Conservation (phyloP, 2,888 invertebrate genomes). For the Busseola fusca region DNA sequence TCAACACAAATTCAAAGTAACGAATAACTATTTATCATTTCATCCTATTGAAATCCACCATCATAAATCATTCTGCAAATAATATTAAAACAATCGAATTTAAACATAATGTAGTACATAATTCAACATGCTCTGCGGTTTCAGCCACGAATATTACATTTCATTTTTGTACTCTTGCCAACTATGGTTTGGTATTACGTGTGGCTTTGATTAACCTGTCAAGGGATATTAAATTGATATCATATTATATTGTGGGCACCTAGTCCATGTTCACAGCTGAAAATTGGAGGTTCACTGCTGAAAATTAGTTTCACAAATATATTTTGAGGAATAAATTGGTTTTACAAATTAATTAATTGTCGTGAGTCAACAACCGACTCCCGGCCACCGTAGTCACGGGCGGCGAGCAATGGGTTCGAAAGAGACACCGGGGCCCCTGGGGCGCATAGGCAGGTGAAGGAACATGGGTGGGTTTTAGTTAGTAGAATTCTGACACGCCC, state of each 20-base stretch:
- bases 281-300: background rate
- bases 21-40: background rate
- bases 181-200: constrained; percentile 24
- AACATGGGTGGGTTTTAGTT: too few relatives aligned
- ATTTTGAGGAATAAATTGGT: background rate
- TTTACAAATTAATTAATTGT: too few relatives aligned
- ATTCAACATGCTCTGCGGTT: constrained; percentile 10
- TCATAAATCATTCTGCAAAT: background rate
- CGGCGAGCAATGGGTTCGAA: too few relatives aligned
- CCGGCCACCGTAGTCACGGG: too few relatives aligned
- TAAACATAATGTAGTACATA: background rate
- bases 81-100: background rate
- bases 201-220: constrained; percentile 7
- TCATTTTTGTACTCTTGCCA: constrained; percentile 28
- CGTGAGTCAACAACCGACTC: too few relatives aligned
- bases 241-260: background rate
- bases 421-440: too few relatives aligned
- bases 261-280: background rate
- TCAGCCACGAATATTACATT: constrained; percentile 9
- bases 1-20: background rate
- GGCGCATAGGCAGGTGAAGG: too few relatives aligned
- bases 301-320: background rate
- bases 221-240: background rate
- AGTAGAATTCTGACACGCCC: too few relatives aligned
- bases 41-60: background rate